Evolutionary conservation across 2,888 invertebrate genomes (phyloP).

Genomic region (Hipparchia sbordonii): DNA sequence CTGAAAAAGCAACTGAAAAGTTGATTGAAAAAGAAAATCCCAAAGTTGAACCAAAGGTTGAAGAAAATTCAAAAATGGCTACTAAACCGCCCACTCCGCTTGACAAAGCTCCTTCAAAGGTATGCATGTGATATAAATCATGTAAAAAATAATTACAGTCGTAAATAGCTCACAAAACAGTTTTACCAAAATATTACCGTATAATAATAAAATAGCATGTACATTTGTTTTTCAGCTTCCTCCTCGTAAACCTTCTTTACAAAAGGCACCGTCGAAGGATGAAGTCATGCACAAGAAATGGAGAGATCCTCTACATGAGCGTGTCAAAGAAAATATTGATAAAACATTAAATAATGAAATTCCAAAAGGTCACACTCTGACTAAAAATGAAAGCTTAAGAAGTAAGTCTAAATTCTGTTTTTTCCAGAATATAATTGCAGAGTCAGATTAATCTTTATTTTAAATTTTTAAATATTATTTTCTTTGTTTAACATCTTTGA

Average conservation of each 20-base stretch:
- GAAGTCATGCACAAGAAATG: conserved; percentile 76
- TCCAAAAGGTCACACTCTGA: conserved; percentile 78
- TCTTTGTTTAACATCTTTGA: not conserved
- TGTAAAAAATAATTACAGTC: too few species aligned
- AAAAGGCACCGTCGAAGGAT: conserved; percentile 76
- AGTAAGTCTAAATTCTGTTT: conserved; percentile 59
- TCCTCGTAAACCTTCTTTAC: conserved; percentile 73
- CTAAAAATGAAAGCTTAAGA: conserved; percentile 79
- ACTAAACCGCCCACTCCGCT: conserved; percentile 72
- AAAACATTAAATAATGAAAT: conserved; percentile 76
- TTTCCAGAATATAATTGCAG: not conserved
- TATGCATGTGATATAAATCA: conserved; percentile 32
- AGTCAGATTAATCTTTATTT: not conserved
- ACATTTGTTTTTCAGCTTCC: conserved; percentile 61
- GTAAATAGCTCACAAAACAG: not conserved
- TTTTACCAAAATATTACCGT: not conserved
- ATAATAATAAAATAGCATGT: not conserved
- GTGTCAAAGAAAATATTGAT: conserved; percentile 79
- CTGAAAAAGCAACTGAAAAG: conserved; percentile 42
- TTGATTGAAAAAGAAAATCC: conserved; percentile 36
- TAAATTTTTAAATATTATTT: not conserved
- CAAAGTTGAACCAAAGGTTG: conserved; percentile 49
- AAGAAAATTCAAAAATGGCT: conserved; percentile 70
- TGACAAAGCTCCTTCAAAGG: conserved; percentile 73
- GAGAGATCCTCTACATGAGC: conserved; percentile 78